Conservation (phyloP, 2,888 invertebrate genomes). For the Meliscaeva auricollis region DNA sequence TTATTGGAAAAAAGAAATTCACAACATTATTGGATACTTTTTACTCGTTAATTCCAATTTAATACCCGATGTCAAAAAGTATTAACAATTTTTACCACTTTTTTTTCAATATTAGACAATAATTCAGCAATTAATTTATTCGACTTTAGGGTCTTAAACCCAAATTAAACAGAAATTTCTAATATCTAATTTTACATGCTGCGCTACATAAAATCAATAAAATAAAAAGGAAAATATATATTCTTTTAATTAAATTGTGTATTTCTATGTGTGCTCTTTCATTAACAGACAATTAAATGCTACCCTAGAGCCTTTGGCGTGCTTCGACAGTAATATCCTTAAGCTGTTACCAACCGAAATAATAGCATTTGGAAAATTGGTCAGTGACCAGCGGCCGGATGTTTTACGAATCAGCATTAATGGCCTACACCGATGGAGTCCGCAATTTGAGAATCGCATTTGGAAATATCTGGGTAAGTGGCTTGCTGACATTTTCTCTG, state of each 20-base stretch:
- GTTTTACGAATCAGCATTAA: conserved; percentile 82
- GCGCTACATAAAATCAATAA: no score
- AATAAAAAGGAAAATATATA: conserved; percentile 10
- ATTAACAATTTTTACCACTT: no score
- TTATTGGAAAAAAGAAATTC: no score
- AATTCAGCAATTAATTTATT: no score
- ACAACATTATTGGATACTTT: no score
- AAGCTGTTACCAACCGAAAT: conserved; percentile 83
- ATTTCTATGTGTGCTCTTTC: conserved; percentile 66
- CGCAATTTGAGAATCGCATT: conserved; percentile 83
- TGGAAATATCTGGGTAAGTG: conserved; percentile 84
- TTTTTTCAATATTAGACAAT: no score
- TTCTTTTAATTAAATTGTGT: conserved; percentile 50
- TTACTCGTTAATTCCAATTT: no score
- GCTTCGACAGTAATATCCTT: conserved; percentile 83
- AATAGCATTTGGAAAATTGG: conserved; percentile 84
- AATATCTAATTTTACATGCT: no score
- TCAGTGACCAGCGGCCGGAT: conserved; percentile 78
- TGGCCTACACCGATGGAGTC: conserved; percentile 83
- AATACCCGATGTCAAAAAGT: no score
- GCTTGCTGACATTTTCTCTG: conserved; percentile 56
- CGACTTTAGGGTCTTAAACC: no score
- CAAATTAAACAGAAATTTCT: no score
- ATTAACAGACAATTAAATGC: conserved; percentile 83
- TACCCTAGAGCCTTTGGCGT: conserved; percentile 81